Evolutionary conservation across 2,888 invertebrate genomes (phyloP), one percentile per base, ranked within the genome.

Genomic region (Papilio protenor): DNA sequence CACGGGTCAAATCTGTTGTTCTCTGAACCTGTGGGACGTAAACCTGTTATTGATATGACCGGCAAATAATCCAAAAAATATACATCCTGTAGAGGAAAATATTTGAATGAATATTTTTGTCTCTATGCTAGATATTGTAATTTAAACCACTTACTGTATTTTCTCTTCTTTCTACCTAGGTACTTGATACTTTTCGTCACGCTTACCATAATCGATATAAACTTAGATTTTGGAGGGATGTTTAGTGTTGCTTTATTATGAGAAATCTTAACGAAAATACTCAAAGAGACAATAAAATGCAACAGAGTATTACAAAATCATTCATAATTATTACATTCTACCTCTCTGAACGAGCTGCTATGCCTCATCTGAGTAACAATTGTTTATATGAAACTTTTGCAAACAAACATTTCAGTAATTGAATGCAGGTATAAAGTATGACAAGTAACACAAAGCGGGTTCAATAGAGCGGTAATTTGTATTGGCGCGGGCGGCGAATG

Each of bases 1-100:
- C 59, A 21, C 88, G 86, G 84, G 83, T 84, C 83, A 77, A 78
- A 76, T 82, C 75, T 76, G 74, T 76, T 76, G 66, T 70, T 76
- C 52, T 75, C 49, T 33, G 40, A 61, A 71, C 74, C 61, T 40
- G 18, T 64, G 57, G 52, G 49, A 73, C 49, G 49, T 74, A 72
- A 57, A 78, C 70, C 61, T 14, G 74, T 75, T 71, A 52, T 71
- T 72, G 11, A 72, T 27, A 27, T 72, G 66, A 66, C 66, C 66
- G 45, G 66, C n/a, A 45, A 45, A 66, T 45, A 66, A 66, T 40
- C 14, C 27, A 45, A 45, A n/a, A 45, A 16, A 18, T 45, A 66
- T n/a, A 40, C 66, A n/a, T 40, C 10, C 16, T 40, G n/a, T 45
- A 45, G 18, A 45, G 12, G 33, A 64, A 8, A 3, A 2, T 33